A percentile compares a stretch with the other conserved stretches of the same genome.
These are phyloP conservation scores for Poecilia wingei DNA, from an alignment of 2,797 vertebrate genomes.

Conservation along the genomic window DNA sequence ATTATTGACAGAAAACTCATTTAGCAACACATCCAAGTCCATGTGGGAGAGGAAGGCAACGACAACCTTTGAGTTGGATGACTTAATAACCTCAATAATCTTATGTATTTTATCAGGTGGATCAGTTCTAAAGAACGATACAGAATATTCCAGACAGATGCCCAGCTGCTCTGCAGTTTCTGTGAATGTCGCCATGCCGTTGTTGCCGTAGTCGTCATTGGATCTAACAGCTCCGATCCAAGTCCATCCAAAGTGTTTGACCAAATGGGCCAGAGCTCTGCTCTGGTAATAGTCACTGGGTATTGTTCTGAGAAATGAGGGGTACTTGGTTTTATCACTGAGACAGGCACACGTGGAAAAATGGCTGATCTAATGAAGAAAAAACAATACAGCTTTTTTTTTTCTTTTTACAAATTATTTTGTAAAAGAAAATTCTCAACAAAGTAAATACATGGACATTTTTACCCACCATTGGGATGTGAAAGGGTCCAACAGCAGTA, in stretches of 20 bases:
- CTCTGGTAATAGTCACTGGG: conserved; percentile 83
- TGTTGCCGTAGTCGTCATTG: conserved; percentile 77
- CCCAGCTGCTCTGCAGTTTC: conserved; percentile 72
- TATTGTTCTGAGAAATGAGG: conserved; percentile 82
- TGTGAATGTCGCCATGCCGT: conserved; percentile 74
- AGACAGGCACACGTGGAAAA: conserved; percentile 83
- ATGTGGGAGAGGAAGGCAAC: conserved; percentile 80
- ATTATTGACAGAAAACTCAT: conserved; percentile 71
- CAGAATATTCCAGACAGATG: conserved; percentile 80
- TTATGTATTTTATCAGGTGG: conserved; percentile 62
- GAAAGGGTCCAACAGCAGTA: conserved; percentile 72
- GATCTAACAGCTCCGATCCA: conserved; percentile 80
- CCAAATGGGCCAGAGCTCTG: conserved; percentile 77
- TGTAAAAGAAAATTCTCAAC: not conserved
- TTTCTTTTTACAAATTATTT: not conserved
- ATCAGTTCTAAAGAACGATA: conserved; percentile 75
- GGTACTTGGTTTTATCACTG: conserved; percentile 77
- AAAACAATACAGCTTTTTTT: not conserved
- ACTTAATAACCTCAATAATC: conserved; percentile 69
- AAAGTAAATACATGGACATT: not conserved
- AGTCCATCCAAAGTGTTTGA: conserved; percentile 80
- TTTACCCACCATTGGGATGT: conserved; percentile 69
- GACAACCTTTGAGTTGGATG: conserved; percentile 77
- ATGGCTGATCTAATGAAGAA: conserved; percentile 77
- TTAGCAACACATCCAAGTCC: conserved; percentile 77